Conservation (phyloP, 2,113 vertebrate genomes). For the Nyctibius bracteatus region DNA sequence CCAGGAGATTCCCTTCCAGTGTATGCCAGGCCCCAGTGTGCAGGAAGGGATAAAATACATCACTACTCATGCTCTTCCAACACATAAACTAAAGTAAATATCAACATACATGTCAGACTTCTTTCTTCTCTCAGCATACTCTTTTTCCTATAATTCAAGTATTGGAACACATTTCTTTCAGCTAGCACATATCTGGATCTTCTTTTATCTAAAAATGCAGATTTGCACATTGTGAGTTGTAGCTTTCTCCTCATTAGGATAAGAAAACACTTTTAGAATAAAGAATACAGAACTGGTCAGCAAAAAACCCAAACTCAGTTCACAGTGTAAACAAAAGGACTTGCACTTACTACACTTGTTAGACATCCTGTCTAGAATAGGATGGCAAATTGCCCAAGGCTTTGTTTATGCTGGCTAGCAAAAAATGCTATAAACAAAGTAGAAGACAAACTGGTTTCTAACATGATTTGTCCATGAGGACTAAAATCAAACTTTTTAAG, state of each 20-base stretch:
- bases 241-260: background rate
- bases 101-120: background rate
- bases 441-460: background rate
- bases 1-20: background rate
- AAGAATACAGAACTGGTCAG: background rate
- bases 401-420: constrained; percentile 7
- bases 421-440: background rate
- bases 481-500: background rate
- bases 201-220: background rate
- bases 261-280: background rate
- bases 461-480: background rate
- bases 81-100: background rate
- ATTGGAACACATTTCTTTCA: background rate
- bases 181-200: background rate
- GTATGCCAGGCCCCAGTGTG: background rate
- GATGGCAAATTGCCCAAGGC: background rate
- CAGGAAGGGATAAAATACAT: background rate
- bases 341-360: background rate
- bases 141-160: background rate
- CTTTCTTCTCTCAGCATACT: background rate
- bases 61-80: background rate
- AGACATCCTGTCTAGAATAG: background rate
- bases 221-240: background rate
- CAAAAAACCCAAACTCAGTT: background rate
- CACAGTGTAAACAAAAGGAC: background rate